Evolutionary conservation across 2,797 vertebrate species (phyloP).

Genomic region (Cercopithecus neglectus): DNA sequence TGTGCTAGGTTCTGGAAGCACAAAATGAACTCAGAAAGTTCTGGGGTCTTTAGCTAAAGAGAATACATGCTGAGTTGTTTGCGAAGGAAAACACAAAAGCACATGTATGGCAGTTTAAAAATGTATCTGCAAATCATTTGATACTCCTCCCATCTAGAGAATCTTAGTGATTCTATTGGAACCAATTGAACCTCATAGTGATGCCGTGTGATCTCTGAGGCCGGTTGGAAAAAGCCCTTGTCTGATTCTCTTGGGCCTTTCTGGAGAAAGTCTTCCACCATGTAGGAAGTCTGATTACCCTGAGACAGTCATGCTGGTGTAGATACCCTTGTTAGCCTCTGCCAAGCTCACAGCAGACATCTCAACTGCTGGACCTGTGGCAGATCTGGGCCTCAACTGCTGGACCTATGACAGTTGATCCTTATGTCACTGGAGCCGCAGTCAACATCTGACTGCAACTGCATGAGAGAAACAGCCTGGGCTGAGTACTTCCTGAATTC

Average conservation of each 20-base stretch:
- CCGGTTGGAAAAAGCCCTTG: not conserved
- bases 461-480: not conserved
- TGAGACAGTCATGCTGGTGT: fast-evolving
- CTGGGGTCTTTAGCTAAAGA: not conserved
- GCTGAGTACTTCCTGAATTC: not conserved
- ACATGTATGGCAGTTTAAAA: not conserved
- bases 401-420: not conserved
- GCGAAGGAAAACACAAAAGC: not conserved
- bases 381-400: not conserved
- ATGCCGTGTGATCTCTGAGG: not conserved
- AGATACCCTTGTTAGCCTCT: not conserved
- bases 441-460: too few relatives aligned
- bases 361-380: not conserved
- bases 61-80: not conserved
- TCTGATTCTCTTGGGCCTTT: not conserved
- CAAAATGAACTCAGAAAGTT: not conserved
- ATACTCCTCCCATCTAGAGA: not conserved
- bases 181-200: not conserved
- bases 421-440: not conserved
- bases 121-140: not conserved
- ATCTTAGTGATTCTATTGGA: fast-evolving
- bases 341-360: not conserved
- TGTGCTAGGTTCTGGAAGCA: not conserved
- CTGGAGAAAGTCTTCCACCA: not conserved
- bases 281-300: not conserved